These are phyloP conservation scores for Tyrannus savana DNA, from an alignment of 2,113 vertebrate genomes.

Conservation along the genomic window DNA sequence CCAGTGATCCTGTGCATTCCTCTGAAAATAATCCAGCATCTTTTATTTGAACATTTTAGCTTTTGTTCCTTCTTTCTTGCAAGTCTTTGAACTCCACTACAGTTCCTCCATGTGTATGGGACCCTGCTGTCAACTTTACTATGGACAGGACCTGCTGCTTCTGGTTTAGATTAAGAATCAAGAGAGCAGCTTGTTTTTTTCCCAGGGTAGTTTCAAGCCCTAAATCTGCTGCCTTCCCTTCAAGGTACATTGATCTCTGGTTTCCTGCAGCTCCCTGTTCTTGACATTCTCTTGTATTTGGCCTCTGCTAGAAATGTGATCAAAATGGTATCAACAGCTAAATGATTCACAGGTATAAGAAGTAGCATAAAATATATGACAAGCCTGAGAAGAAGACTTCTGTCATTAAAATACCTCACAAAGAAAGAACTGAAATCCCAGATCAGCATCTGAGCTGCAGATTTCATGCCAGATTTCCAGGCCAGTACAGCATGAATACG, in stretches of 20 bases:
- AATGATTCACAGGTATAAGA: neutral
- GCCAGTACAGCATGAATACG: slow-evolving; percentile 19
- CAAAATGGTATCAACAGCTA: neutral
- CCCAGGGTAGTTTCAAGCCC: neutral
- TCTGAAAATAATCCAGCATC: neutral
- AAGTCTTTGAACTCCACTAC: neutral
- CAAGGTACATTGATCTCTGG: neutral
- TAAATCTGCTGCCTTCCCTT: neutral
- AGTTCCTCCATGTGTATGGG: neutral
- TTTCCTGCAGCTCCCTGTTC: neutral
- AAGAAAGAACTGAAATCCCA: neutral
- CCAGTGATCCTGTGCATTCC: neutral
- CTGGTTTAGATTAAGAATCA: neutral
- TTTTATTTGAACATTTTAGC: neutral
- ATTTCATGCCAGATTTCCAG: slow-evolving; percentile 30
- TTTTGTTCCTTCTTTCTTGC: neutral
- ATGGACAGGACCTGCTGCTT: neutral
- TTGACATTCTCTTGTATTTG: neutral
- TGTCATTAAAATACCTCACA: slow-evolving; percentile 6
- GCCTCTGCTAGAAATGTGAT: neutral
- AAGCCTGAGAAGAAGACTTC: neutral
- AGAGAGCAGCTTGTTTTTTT: neutral
- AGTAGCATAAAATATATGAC: neutral
- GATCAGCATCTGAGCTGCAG: neutral
- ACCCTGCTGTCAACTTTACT: neutral